Evolutionary conservation across 2,888 invertebrate species (phyloP).

Genomic region (Eilema depressum): DNA sequence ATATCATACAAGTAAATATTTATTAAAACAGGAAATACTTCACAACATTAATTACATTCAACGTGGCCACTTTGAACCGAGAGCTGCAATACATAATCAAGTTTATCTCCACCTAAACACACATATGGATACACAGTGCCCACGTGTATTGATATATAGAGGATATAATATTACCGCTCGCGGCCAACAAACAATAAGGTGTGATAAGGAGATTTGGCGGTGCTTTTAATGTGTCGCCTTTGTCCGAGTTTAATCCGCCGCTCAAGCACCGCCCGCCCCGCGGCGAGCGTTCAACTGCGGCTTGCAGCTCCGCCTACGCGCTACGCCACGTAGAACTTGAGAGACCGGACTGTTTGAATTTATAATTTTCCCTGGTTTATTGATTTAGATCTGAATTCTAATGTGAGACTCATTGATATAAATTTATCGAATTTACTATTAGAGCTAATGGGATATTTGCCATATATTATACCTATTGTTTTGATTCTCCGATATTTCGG

Average conservation of each 20-base stretch:
- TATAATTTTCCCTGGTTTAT: not conserved
- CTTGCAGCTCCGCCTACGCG: slow-evolving; percentile 54
- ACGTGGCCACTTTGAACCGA: slow-evolving; percentile 39
- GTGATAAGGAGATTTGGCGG: slow-evolving; percentile 84
- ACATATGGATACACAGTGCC: slow-evolving; percentile 51
- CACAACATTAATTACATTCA: slow-evolving; percentile 40
- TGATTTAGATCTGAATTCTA: not conserved
- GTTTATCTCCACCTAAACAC: slow-evolving; percentile 62
- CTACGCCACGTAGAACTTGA: slow-evolving; percentile 52
- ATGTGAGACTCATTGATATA: not conserved
- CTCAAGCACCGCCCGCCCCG: slow-evolving; percentile 45
- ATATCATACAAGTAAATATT: slow-evolving; percentile 20
- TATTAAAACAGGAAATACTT: slow-evolving; percentile 30
- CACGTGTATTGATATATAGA: slow-evolving; percentile 79
- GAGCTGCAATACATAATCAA: slow-evolving; percentile 42
- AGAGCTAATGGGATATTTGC: too few relatives aligned
- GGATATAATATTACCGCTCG: slow-evolving; percentile 72
- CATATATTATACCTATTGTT: too few relatives aligned
- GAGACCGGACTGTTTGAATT: not conserved
- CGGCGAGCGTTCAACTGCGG: slow-evolving; percentile 38
- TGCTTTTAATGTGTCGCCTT: slow-evolving; percentile 81
- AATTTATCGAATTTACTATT: too few relatives aligned
- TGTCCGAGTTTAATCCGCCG: slow-evolving; percentile 81
- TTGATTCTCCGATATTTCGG: too few relatives aligned
- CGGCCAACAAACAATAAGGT: slow-evolving; percentile 80